Base-by-base conservation (phyloP, 1,140 invertebrate genomes). In the Saxidomus purpurata region DNA sequence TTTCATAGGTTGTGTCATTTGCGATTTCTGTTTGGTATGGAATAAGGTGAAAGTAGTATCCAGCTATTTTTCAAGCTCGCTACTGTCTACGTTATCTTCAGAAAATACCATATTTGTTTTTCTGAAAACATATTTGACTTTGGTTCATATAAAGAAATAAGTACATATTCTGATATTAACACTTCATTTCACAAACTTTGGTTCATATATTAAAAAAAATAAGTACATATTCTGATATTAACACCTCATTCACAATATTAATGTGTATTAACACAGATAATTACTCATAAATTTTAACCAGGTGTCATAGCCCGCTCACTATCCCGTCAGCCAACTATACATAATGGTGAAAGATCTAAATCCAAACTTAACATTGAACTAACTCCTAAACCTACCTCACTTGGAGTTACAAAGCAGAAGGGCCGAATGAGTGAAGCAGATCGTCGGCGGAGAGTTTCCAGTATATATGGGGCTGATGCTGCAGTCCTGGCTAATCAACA, bases 391-490 rank as follows among this genome's bases (percentile, higher is more conserved):
- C 81, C 38, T 43, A 13, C 63, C 36, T 69, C 40, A 25, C 28
- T 67, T 43, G 25, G 40, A 36, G 61, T 11, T n/a, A 31, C 11
- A 59, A 38, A 38, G 15, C 49, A 19, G 15, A 49, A 76, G 40
- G 59, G 83, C 25, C 67, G 40, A 19, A 85, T 85, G 83, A 49
- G 67, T 17, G 83, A 69, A 15, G 76, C 76, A 19, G 83, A 71
- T 76, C 40, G 69, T 13, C 40, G 83, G 8, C 63, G 83, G 19
- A 43, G 83, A n/a, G 83, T 85, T 28, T 85, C 83, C 43, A 69
- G 61, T 43, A 74, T 88, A 28, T 81, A 71, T 81, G 86, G 86
- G 15, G 86, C 49, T n/a, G 86, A 88, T 17, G 34, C 84, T 1
- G 84, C 61, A 40, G 69, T 87, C 28, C 19, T 80, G n/a, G 77